phyloP scores from a whole-genome alignment of 2,888 invertebrate genomes.

The Himalopsyche tibetana region DNA sequence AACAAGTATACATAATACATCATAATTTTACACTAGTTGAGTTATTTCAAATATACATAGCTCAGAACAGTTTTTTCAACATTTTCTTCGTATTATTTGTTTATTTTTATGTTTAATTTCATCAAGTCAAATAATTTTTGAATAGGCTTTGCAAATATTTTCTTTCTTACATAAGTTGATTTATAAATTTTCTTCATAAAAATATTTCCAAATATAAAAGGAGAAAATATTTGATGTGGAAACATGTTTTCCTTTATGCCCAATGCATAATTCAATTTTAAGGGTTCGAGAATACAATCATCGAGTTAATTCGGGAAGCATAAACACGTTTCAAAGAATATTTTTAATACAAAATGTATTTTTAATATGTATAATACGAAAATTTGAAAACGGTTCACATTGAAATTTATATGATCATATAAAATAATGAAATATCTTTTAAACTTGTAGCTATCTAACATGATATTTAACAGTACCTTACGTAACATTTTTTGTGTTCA shows the following conservation, averaged over 20 bases:
- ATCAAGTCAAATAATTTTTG: neutral
- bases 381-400: no score
- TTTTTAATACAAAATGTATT: neutral
- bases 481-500: no score
- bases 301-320: slow-evolving; percentile 14
- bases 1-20: no score
- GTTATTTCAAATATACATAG: no score
- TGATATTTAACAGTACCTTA: no score
- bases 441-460: no score
- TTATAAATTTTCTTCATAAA: neutral
- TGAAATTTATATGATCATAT: no score
- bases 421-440: no score
- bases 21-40: no score
- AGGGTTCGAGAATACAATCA: slow-evolving; percentile 30
- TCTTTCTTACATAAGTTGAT: neutral
- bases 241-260: slow-evolving; percentile 22
- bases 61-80: no score
- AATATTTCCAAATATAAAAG: slow-evolving; percentile 20
- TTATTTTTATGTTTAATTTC: neutral
- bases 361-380: neutral
- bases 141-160: neutral
- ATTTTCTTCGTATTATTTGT: neutral
- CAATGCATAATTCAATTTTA: slow-evolving; percentile 37
- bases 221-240: slow-evolving; percentile 23
- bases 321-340: neutral